A percentile compares a stretch with the other conserved stretches of the same genome.
Conservation (phyloP, 2,888 invertebrate genomes). For the Cylloceria caligata region DNA sequence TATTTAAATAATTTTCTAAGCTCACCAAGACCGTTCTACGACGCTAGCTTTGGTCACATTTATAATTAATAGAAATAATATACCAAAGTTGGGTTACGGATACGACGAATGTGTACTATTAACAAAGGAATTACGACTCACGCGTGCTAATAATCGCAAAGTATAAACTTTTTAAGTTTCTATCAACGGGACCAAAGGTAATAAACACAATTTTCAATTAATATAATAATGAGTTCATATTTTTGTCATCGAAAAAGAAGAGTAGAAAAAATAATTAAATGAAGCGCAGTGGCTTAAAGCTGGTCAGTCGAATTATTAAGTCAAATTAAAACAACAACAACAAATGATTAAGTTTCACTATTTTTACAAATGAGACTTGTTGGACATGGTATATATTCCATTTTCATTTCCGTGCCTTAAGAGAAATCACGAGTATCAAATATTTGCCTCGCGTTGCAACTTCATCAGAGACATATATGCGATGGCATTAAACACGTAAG, state of each 20-base stretch:
- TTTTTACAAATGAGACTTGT: constrained; percentile 38
- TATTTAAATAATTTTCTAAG: constrained; percentile 32
- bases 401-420: constrained; percentile 57
- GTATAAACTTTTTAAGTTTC: constrained; percentile 78
- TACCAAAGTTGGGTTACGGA: constrained; percentile 72
- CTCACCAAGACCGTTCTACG: constrained; percentile 61
- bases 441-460: constrained; percentile 36
- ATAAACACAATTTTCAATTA: constrained; percentile 76
- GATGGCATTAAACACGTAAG: constrained; percentile 37
- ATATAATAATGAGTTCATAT: constrained; percentile 74
- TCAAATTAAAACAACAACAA: constrained; percentile 11
- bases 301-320: constrained; percentile 72
- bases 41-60: constrained; percentile 62
- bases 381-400: constrained; percentile 29
- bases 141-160: constrained; percentile 76
- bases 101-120: constrained; percentile 67
- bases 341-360: constrained; percentile 2
- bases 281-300: constrained; percentile 68
- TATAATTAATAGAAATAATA: constrained; percentile 56
- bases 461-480: constrained; percentile 26
- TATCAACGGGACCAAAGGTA: constrained; percentile 83
- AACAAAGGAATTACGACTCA: constrained; percentile 70
- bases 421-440: constrained; percentile 37
- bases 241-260: constrained; percentile 41
- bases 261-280: constrained; percentile 41